A percentile compares a stretch with the other conserved stretches of the same genome.
Conservation (phyloP, 2,888 invertebrate species). For the Campoplex capitator region DNA sequence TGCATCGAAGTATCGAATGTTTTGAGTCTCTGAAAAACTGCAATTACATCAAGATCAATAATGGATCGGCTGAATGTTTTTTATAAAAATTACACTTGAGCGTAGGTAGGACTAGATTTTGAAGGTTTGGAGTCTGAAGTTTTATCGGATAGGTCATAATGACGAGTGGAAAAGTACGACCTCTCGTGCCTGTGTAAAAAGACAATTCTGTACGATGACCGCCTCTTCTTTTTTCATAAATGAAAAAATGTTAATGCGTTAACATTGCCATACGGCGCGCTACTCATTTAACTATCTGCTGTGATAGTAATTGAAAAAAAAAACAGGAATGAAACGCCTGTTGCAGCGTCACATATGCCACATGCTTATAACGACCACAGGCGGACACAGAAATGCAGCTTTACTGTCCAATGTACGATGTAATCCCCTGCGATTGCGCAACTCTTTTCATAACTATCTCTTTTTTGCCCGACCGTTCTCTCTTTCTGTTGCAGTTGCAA, state of each 20-base stretch:
- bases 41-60: too few species aligned
- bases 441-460: slow-evolving; percentile 58
- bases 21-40: too few species aligned
- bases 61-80: too few species aligned
- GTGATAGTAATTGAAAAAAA: slow-evolving; percentile 21
- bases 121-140: neutral
- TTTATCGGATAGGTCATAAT: neutral
- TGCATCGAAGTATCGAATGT: too few species aligned
- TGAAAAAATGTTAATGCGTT: slow-evolving; percentile 1
- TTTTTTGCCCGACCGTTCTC: slow-evolving; percentile 14
- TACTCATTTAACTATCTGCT: neutral
- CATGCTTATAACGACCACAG: slow-evolving; percentile 28
- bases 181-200: neutral
- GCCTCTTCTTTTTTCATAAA: neutral
- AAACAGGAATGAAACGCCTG: slow-evolving; percentile 41
- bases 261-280: neutral
- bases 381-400: slow-evolving; percentile 55
- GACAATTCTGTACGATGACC: neutral
- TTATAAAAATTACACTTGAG: too few species aligned
- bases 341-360: slow-evolving; percentile 52
- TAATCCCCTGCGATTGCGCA: slow-evolving; percentile 64
- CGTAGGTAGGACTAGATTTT: too few species aligned
- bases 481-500: slow-evolving; percentile 44
- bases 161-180: neutral
- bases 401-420: slow-evolving; percentile 62